phyloP scores from a whole-genome alignment of 2,797 vertebrate genomes.

The Crenuchus spilurus region DNA sequence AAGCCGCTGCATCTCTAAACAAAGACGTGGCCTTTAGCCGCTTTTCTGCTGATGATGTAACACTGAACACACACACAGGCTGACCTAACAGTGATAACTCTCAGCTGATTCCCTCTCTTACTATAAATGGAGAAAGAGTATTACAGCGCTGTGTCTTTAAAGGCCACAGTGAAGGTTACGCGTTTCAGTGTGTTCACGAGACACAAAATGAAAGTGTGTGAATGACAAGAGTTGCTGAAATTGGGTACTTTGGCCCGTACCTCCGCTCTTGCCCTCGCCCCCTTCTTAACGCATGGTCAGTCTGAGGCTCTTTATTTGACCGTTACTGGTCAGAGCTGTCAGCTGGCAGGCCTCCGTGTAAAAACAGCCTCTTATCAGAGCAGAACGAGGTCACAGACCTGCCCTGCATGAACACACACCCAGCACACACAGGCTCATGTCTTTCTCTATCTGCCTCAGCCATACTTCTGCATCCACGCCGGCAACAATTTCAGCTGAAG shows the following conservation, averaged over 20 bases:
- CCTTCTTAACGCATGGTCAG: not conserved
- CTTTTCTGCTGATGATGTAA: conserved; percentile 7
- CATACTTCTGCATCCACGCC: not conserved
- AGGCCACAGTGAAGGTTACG: not conserved
- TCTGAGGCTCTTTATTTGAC: not conserved
- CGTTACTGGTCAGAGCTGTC: conserved; percentile 29
- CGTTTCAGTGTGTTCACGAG: not conserved
- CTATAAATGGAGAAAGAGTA: not conserved
- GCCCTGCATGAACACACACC: conserved; percentile 29
- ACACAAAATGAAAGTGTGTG: not conserved
- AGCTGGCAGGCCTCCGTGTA: conserved; percentile 32
- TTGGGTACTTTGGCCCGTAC: not conserved
- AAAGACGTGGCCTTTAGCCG: conserved; percentile 18
- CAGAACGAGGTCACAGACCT: conserved; percentile 31
- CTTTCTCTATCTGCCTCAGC: not conserved
- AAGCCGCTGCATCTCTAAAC: not conserved
- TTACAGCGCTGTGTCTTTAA: not conserved
- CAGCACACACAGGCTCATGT: not conserved
- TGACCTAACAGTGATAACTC: not conserved
- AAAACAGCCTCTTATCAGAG: conserved; percentile 33
- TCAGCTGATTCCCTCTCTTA: no score
- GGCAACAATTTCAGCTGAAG: not conserved
- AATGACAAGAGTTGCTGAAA: not conserved
- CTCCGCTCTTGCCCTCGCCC: not conserved
- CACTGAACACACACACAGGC: not conserved